Conservation (phyloP, 2,888 invertebrate species). For the Orthosia gothica region DNA sequence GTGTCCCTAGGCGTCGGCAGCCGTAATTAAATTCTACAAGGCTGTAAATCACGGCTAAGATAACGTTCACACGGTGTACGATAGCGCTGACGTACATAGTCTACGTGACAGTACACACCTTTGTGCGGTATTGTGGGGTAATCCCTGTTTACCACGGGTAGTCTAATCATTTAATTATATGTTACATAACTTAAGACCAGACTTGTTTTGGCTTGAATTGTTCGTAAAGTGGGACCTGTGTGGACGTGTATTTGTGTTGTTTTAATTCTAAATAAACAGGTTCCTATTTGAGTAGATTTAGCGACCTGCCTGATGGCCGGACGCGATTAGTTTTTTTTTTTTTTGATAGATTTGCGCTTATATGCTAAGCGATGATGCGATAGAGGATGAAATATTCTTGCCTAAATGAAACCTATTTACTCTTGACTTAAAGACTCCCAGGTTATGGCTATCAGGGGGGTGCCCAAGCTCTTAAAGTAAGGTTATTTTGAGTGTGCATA, state of each 20-base stretch:
- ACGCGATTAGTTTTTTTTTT: no score
- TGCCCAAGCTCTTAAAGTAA: no score
- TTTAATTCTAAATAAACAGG: neutral
- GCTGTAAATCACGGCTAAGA: conserved; percentile 76
- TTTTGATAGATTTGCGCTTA: no score
- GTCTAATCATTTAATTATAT: conserved; percentile 59
- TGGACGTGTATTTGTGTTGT: conserved; percentile 22
- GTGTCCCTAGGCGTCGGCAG: conserved; percentile 49
- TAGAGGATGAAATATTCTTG: no score
- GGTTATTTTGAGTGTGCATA: no score
- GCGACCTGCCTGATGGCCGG: no score
- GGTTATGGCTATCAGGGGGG: no score
- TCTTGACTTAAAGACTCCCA: no score
- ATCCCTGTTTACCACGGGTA: conserved; percentile 50
- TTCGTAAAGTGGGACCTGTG: conserved; percentile 30
- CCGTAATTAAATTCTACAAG: conserved; percentile 72
- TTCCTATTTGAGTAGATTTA: neutral
- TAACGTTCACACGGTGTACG: conserved; percentile 69
- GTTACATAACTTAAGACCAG: conserved; percentile 47
- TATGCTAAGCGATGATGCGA: no score
- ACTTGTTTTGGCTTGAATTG: conserved; percentile 25
- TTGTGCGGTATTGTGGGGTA: conserved; percentile 33
- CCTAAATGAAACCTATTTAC: no score
- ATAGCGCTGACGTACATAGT: conserved; percentile 63
- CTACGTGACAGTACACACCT: conserved; percentile 71